phyloP scores from a whole-genome alignment of 2,888 invertebrate genomes.

The Melanostoma mellinum region DNA sequence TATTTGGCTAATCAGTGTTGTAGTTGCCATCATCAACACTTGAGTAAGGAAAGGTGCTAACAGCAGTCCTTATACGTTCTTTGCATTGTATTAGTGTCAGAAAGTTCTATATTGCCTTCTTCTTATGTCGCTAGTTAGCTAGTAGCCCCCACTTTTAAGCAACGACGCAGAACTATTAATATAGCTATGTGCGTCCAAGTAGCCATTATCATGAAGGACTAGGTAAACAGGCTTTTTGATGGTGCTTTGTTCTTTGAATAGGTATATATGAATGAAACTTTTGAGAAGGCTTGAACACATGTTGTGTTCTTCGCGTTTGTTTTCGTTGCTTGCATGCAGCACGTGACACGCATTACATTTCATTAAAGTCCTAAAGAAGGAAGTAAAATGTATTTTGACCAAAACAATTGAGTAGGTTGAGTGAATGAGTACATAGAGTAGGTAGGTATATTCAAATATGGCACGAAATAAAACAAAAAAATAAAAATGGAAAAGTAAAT shows the following conservation, averaged over 20 bases:
- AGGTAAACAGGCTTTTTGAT: constrained; percentile 39
- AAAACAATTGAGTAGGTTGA: constrained; percentile 27
- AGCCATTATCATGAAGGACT: constrained; percentile 55
- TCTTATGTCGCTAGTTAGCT: constrained; percentile 10
- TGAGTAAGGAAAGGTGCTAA: constrained; percentile 34
- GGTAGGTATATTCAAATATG: not conserved
- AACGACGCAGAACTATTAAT: not conserved
- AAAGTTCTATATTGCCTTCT: constrained; percentile 31
- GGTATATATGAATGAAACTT: constrained; percentile 4
- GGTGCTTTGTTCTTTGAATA: constrained; percentile 21
- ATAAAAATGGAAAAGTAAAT: not conserved
- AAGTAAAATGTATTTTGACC: not conserved
- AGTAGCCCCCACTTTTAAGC: constrained; percentile 19
- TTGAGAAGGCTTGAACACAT: constrained; percentile 27
- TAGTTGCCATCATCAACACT: constrained; percentile 41
- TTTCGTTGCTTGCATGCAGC: constrained; percentile 53
- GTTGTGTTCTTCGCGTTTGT: constrained; percentile 22
- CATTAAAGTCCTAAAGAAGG: constrained; percentile 46
- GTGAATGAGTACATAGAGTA: not conserved
- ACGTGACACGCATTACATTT: constrained; percentile 72
- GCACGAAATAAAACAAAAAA: too few species aligned
- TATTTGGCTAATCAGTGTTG: constrained; percentile 52
- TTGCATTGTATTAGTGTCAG: constrained; percentile 55
- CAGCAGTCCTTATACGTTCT: constrained; percentile 46
- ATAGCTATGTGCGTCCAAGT: constrained; percentile 47